Evolutionary conservation across 2,113 vertebrate genomes (phyloP), one percentile per base, ranked within the genome.

Genomic region (Anolis carolinensis): DNA sequence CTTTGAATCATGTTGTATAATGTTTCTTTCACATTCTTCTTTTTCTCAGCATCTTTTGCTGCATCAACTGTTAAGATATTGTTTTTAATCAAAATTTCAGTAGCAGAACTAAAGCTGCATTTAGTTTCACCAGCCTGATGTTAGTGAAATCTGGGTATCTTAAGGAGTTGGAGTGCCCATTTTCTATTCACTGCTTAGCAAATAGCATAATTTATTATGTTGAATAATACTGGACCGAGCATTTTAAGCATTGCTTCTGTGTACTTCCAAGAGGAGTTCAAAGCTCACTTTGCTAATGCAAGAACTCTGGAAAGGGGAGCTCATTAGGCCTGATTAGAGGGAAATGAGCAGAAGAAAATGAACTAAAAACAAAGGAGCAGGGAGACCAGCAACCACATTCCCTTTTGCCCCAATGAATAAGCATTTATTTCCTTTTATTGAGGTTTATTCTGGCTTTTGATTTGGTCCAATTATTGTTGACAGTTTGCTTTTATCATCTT

Each of bases 331-430:
- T 84, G 86, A 18, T 67, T 55, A 82, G 32, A 34, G 36, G 39
- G 89, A 87, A 89, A 55, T 78, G 50, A 72, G 27, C 52, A 90
- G 83, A 92, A 81, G 84, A 85, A 74, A 83, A 83, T 21, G 27
- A 81, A 79, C 1, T 36, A 39, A 86, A 90, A 86, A 79, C 13
- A 67, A 62, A 76, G 67, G 70, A 68, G 59, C 48, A 80, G 27
- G 62, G n/a, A 83, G 76, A 81, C 16, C 65, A 62, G 32, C 25
- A 86, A 74, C 67, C 50, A 16, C 0, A 0, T 85, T 86, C 50
- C 32, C 81, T 50, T 72, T 81, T 88, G 59, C 72, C 76, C 48
- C 23, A 8, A 30, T 88, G 79, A 71, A 16, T 77, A 74, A 90
- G 75, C 34, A 10, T 63, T 39, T 81, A 48, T 48, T 75, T 52